phyloP scores from a whole-genome alignment of 2,888 invertebrate species.

The Drosophila rellima region DNA sequence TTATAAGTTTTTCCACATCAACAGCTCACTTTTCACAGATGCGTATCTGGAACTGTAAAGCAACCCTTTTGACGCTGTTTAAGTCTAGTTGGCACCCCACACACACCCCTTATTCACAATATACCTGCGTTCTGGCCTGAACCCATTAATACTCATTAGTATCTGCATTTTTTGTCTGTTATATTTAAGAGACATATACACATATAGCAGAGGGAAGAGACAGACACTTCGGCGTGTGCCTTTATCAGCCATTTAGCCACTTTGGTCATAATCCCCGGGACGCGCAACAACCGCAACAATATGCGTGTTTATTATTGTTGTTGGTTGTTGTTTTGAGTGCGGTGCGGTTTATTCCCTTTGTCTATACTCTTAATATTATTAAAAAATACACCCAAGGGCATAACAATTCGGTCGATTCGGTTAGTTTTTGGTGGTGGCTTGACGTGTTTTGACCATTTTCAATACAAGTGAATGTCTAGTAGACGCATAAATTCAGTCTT shows the following conservation, averaged over 20 bases:
- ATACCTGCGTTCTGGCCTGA: slow-evolving; percentile 55
- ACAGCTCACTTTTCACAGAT: slow-evolving; percentile 55
- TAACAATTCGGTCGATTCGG: slow-evolving; percentile 72
- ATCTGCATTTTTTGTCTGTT: slow-evolving; percentile 51
- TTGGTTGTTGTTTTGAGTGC: slow-evolving; percentile 46
- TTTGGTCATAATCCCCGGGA: slow-evolving; percentile 68
- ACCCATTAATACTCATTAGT: slow-evolving; percentile 80
- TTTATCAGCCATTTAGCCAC: slow-evolving; percentile 81
- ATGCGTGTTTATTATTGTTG: slow-evolving; percentile 75
- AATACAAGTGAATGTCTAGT: slow-evolving; percentile 26
- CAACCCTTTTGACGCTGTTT: slow-evolving; percentile 73
- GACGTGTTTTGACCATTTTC: slow-evolving; percentile 33
- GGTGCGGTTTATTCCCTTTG: slow-evolving; percentile 50
- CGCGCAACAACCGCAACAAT: slow-evolving; percentile 69
- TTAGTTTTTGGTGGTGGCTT: slow-evolving; percentile 59
- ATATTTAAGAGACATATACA: slow-evolving; percentile 18
- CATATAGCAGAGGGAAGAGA: slow-evolving; percentile 20
- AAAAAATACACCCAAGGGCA: slow-evolving; percentile 80
- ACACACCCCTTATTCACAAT: slow-evolving; percentile 30
- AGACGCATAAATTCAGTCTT: slow-evolving; percentile 56
- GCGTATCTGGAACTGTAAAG: slow-evolving; percentile 52
- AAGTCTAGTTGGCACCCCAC: slow-evolving; percentile 50
- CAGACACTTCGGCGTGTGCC: slow-evolving; percentile 60
- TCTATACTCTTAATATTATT: slow-evolving; percentile 79
- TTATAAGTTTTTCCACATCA: slow-evolving; percentile 32